phyloP scores from a whole-genome alignment of 2,113 vertebrate species.

The Callipepla californica region DNA sequence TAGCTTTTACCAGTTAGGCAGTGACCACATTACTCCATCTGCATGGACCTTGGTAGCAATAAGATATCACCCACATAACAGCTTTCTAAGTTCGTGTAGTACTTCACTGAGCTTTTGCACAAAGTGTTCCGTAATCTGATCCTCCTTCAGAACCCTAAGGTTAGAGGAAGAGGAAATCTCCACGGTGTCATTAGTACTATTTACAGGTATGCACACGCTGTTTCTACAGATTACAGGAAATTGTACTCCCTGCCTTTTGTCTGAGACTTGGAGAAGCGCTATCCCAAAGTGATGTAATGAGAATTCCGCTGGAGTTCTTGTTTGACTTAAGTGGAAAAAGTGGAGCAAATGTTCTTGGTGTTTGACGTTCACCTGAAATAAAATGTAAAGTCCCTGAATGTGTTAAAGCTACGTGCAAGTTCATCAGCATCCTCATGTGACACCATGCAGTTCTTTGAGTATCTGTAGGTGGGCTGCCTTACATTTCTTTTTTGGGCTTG shows the following conservation, averaged over 20 bases:
- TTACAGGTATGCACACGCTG: rapidly evolving
- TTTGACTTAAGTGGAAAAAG: background rate
- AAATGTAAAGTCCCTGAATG: background rate
- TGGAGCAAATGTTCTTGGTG: background rate
- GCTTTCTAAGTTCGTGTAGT: background rate
- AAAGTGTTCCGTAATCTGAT: background rate
- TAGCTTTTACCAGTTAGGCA: background rate
- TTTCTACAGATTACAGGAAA: background rate
- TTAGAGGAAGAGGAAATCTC: background rate
- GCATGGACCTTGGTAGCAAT: background rate
- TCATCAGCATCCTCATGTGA: background rate
- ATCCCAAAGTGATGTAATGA: background rate
- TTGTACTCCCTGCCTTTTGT: background rate
- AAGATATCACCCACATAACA: background rate
- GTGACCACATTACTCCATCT: background rate
- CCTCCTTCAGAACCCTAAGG: background rate
- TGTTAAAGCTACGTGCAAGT: background rate
- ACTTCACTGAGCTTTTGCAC: rapidly evolving
- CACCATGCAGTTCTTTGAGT: background rate
- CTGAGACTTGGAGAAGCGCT: background rate
- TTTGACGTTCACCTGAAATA: background rate
- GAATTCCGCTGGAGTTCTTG: background rate
- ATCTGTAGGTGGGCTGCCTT: background rate
- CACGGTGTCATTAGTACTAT: rapidly evolving
- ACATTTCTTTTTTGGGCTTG: background rate